Conservation (phyloP, 2,888 invertebrate species). For the Sthenelais limicola region DNA sequence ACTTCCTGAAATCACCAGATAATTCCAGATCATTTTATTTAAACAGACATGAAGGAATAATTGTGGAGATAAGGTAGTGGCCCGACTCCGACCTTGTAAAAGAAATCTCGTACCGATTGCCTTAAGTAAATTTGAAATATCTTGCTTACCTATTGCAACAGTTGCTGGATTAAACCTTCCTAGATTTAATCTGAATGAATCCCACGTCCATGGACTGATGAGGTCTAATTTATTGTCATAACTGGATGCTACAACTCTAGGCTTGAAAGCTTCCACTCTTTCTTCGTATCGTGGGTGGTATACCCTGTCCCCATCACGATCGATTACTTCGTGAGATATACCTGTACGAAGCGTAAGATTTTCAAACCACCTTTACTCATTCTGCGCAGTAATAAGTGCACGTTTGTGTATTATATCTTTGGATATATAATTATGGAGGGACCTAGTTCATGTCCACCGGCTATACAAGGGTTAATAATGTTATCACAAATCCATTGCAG, state of each 20-base stretch:
- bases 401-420: too few relatives aligned
- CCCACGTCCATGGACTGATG: slow-evolving; percentile 31
- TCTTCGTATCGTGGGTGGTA: slow-evolving; percentile 1
- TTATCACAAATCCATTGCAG: too few relatives aligned
- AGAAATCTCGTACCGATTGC: neutral
- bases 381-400: too few relatives aligned
- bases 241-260: slow-evolving; percentile 5
- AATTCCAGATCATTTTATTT: too few relatives aligned
- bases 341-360: too few relatives aligned
- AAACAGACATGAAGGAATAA: too few relatives aligned
- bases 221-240: slow-evolving; percentile 17
- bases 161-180: neutral
- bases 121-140: neutral
- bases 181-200: neutral
- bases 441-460: too few relatives aligned
- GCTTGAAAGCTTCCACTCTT: slow-evolving; percentile 21
- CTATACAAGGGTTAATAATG: too few relatives aligned
- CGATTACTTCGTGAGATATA: neutral
- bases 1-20: slow-evolving; percentile 6
- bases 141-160: slow-evolving; percentile 12
- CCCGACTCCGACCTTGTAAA: too few relatives aligned
- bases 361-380: too few relatives aligned
- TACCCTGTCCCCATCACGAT: neutral
- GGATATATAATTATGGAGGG: too few relatives aligned
- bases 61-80: too few relatives aligned